Evolutionary conservation across 2,888 invertebrate genomes (phyloP).

Genomic region (Erebia epiphron): DNA sequence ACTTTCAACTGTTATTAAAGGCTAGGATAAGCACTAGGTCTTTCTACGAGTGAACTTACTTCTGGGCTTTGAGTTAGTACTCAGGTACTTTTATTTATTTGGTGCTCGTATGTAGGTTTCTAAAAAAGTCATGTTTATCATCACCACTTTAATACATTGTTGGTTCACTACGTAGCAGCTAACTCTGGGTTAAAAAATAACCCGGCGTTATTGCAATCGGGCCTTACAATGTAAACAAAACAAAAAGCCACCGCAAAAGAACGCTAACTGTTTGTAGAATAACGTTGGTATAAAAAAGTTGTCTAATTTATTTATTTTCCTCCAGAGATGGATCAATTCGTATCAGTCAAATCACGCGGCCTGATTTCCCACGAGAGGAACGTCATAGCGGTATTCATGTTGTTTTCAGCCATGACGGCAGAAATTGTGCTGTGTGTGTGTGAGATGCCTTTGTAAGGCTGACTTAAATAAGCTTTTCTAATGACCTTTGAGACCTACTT

Average conservation of each 20-base stretch:
- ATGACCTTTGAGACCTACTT: neutral
- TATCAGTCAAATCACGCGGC: slow-evolving; percentile 36
- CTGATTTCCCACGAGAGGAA: slow-evolving; percentile 37
- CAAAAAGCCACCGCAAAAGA: neutral
- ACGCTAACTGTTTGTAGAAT: neutral
- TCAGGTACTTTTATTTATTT: too few species aligned
- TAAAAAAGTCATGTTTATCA: too few species aligned
- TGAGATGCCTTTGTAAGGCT: neutral
- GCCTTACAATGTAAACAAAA: neutral
- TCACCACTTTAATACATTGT: too few species aligned
- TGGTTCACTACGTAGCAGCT: too few species aligned
- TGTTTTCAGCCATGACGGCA: slow-evolving; percentile 9
- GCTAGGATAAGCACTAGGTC: neutral
- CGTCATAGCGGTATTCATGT: slow-evolving; percentile 12
- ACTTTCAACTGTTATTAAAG: slow-evolving; percentile 14
- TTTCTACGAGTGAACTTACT: neutral
- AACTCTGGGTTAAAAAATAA: too few species aligned
- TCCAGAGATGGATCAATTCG: slow-evolving; percentile 24
- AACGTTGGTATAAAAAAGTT: slow-evolving; percentile 4
- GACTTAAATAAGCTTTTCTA: slow-evolving; percentile 1
- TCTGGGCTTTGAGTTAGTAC: neutral
- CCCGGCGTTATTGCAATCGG: too few species aligned
- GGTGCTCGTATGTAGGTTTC: too few species aligned
- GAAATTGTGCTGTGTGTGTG: slow-evolving; percentile 2
- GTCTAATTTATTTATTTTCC: slow-evolving; percentile 20